A percentile compares a stretch with the other conserved stretches of the same genome.
phyloP scores from a whole-genome alignment of 2,797 vertebrate genomes.

The Lemur catta region DNA sequence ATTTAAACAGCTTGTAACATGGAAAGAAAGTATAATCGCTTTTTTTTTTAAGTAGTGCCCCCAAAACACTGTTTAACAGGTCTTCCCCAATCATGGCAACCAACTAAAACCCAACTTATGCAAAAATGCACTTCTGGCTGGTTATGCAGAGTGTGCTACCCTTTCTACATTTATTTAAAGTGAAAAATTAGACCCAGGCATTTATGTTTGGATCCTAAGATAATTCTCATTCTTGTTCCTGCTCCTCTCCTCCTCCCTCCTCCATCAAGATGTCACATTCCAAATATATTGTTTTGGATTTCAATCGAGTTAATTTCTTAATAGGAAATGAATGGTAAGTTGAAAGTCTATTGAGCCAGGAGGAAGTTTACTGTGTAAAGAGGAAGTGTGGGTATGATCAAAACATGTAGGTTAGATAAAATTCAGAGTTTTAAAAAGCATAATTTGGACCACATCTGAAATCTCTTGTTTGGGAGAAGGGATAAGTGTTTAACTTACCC shows the following conservation, averaged over 20 bases:
- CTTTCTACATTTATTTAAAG: neutral
- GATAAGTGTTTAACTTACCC: neutral
- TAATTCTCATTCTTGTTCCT: neutral
- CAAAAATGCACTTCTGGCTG: neutral
- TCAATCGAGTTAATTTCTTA: constrained; percentile 23
- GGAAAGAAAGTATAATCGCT: neutral
- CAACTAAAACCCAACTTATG: neutral
- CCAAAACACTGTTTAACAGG: neutral
- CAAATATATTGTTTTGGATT: neutral
- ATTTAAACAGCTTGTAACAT: no score
- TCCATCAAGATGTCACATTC: neutral
- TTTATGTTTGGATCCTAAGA: neutral
- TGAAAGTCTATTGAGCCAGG: neutral
- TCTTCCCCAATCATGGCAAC: neutral
- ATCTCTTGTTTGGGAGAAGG: neutral
- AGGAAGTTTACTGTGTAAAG: neutral
- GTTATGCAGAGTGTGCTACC: neutral
- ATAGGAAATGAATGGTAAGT: neutral
- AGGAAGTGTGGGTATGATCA: neutral
- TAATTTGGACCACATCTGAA: neutral
- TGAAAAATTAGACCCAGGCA: neutral
- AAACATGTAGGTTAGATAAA: neutral
- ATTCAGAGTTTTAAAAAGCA: neutral
- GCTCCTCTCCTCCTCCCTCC: neutral
- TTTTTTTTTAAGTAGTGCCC: neutral